Percentiles rank a stretch among this genome's conserved stretches.
These are phyloP conservation scores for Hydrozoanthus gracilis DNA, from an alignment of 92 coral and sea anemone genomes.

Conservation along the genomic window DNA sequence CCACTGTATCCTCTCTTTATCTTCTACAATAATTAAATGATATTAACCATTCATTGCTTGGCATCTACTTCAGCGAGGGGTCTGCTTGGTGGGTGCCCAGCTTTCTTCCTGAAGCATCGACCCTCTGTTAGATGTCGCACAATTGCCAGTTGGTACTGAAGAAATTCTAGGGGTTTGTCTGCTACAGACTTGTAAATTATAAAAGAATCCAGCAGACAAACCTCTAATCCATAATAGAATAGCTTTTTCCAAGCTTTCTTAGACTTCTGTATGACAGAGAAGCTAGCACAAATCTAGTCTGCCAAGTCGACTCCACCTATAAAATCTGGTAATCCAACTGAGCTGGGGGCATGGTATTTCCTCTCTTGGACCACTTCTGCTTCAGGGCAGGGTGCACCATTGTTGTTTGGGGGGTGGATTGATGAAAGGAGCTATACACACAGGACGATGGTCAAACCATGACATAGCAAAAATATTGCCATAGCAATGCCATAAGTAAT, in stretches of 20 bases:
- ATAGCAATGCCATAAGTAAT: no score
- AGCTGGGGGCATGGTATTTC: conserved; percentile 57
- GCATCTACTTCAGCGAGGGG: conserved; percentile 51
- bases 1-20: conserved; percentile 51
- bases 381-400: no score
- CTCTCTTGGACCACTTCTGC: neutral
- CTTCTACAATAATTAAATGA: conserved; percentile 43
- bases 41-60: conserved; percentile 48
- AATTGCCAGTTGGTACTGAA: no score
- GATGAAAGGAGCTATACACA: neutral
- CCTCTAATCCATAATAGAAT: conserved; percentile 23
- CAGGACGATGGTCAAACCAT: neutral
- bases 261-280: conserved; percentile 43
- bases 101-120: no score
- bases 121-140: no score
- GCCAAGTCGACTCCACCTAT: conserved; percentile 44
- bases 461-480: neutral
- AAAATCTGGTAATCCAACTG: conserved; percentile 34
- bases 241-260: conserved; percentile 50
- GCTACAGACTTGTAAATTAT: conserved; percentile 32
- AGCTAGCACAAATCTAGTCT: conserved; percentile 29
- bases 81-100: conserved; percentile 1
- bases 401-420: neutral
- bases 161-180: neutral
- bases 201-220: conserved; percentile 47